These are phyloP conservation scores for Sitophilus oryzae DNA, from an alignment of 1,140 invertebrate genomes.

Conservation along the genomic window DNA sequence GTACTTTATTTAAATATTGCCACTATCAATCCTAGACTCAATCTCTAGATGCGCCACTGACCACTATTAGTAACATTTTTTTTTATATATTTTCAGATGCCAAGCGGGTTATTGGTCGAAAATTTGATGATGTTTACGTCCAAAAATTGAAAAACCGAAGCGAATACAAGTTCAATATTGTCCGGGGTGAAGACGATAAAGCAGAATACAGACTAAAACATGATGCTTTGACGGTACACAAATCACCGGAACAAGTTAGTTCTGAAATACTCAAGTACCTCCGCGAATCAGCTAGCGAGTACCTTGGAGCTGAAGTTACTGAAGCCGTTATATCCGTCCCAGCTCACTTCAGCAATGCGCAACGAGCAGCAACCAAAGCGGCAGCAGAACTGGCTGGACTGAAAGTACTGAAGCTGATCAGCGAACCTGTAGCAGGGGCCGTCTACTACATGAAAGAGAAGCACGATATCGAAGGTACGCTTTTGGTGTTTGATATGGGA, in stretches of 20 bases:
- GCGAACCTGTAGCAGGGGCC: constrained; percentile 64
- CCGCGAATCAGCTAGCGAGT: background rate
- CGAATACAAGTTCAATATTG: background rate
- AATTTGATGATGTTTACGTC: background rate
- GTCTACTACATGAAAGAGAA: constrained; percentile 50
- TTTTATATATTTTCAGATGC: background rate
- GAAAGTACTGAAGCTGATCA: constrained; percentile 56
- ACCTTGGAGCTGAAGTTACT: background rate
- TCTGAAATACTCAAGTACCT: background rate
- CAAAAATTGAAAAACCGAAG: background rate
- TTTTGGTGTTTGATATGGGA: constrained; percentile 55
- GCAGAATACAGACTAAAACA: background rate
- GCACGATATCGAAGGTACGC: constrained; percentile 38
- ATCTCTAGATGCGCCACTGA: too few relatives aligned
- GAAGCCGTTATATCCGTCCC: constrained; percentile 18
- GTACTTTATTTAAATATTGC: too few relatives aligned
- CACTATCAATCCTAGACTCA: too few relatives aligned
- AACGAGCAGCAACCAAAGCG: constrained; percentile 16
- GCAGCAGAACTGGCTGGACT: constrained; percentile 47
- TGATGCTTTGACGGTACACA: background rate
- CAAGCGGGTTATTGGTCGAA: background rate
- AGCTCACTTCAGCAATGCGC: constrained; percentile 20
- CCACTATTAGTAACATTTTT: too few relatives aligned
- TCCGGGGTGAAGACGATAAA: background rate
- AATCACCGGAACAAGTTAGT: background rate